Percentiles rank a stretch among this genome's conserved stretches.
These are phyloP conservation scores for Trichoplusia ni DNA, from an alignment of 1,140 invertebrate species.

Conservation along the genomic window DNA sequence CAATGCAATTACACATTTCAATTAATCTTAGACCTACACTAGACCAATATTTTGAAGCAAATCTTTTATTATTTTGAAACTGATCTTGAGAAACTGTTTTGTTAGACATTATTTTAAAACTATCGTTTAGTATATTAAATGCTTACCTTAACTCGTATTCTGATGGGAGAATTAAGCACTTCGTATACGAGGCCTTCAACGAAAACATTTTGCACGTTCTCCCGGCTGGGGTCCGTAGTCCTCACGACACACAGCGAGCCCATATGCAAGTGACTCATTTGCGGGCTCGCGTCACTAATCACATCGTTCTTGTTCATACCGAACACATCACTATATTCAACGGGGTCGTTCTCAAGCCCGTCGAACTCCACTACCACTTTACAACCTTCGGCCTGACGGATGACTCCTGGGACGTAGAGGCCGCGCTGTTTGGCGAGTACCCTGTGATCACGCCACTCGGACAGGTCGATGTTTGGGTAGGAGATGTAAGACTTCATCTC, in stretches of 20 bases:
- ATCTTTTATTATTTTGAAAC: no score
- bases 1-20: no score
- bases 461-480: constrained; percentile 87
- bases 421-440: constrained; percentile 92
- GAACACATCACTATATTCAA: constrained; percentile 87
- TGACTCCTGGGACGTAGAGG: constrained; percentile 92
- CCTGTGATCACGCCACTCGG: constrained; percentile 94
- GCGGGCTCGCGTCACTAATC: constrained; percentile 96
- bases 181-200: constrained; percentile 92
- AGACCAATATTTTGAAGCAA: no score
- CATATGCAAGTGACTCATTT: constrained; percentile 86
- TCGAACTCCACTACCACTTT: constrained; percentile 90
- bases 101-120: no score
- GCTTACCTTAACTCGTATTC: constrained; percentile 89
- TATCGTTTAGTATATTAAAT: neutral
- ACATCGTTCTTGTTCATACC: constrained; percentile 91
- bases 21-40: no score
- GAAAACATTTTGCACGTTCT: constrained; percentile 84
- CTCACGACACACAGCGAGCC: constrained; percentile 83
- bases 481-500: constrained; percentile 61
- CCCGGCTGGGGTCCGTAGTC: constrained; percentile 69
- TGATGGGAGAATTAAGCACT: constrained; percentile 85
- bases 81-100: no score
- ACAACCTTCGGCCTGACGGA: constrained; percentile 83
- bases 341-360: constrained; percentile 81